Conservation (phyloP, 2,888 invertebrate species). For the Mimachlamys varia region DNA sequence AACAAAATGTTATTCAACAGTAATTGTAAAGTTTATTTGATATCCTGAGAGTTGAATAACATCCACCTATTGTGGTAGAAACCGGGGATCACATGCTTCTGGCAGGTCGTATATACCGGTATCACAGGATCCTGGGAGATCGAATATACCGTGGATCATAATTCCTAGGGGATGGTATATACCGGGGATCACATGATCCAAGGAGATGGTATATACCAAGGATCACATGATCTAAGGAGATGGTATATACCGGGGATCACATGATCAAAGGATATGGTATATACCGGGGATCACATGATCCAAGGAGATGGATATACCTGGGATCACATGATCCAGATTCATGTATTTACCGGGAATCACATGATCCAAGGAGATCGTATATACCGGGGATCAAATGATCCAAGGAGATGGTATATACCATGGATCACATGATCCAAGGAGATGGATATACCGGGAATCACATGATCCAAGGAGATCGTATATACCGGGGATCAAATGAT, state of each 20-base stretch:
- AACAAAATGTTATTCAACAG: too few species aligned
- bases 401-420: background rate
- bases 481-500: too few species aligned
- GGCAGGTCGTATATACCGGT: background rate
- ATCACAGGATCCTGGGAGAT: background rate
- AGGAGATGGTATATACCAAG: background rate
- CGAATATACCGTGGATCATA: too few species aligned
- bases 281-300: background rate
- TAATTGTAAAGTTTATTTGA: too few species aligned
- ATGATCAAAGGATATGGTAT: background rate
- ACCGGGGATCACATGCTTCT: background rate
- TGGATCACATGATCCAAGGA: background rate
- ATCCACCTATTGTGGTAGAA: background rate
- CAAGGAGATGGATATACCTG: background rate
- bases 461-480: too few species aligned
- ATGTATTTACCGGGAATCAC: too few species aligned
- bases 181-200: too few species aligned
- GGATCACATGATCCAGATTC: too few species aligned
- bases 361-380: too few species aligned
- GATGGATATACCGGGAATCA: background rate
- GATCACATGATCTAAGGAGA: background rate
- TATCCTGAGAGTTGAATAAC: too few species aligned
- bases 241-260: too few species aligned
- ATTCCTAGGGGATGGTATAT: background rate
- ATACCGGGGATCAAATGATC: too few species aligned